phyloP scores from a whole-genome alignment of 2,113 vertebrate genomes.

The Tupaia tana region DNA sequence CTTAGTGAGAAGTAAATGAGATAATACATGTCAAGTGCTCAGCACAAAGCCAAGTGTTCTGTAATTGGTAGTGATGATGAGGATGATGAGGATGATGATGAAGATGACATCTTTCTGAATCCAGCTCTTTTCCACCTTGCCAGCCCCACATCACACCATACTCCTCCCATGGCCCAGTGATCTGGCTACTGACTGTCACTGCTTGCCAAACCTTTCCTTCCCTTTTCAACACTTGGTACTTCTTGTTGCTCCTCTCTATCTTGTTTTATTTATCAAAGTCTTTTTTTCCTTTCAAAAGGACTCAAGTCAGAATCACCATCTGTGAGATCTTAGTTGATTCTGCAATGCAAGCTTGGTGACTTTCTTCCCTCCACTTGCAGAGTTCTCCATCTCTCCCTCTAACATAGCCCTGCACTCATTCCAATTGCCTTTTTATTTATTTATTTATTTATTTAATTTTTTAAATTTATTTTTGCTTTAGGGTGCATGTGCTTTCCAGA shows the following conservation, averaged over 20 bases:
- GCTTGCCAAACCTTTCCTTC: background rate
- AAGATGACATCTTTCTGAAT: background rate
- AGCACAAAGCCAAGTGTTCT: background rate
- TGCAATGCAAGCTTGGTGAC: background rate
- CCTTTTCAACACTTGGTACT: background rate
- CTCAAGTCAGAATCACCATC: background rate
- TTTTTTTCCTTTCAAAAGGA: slow-evolving; percentile 1
- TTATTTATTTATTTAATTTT: no score
- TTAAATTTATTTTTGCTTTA: no score
- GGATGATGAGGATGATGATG: background rate
- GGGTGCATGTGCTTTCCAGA: no score
- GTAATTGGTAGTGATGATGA: background rate
- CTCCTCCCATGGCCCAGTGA: background rate
- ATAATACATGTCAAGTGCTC: background rate
- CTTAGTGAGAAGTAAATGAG: background rate
- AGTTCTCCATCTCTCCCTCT: background rate
- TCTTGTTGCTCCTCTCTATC: background rate
- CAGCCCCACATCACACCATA: background rate
- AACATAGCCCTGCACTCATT: background rate
- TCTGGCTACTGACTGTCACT: background rate
- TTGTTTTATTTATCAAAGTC: background rate
- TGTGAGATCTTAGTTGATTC: background rate
- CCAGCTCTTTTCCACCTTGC: background rate
- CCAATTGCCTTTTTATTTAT: background rate
- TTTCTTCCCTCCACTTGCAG: background rate